Conservation (phyloP, 30 jellyfish, hydroid and myxozoan genomes). For the Aurelia sp. region DNA sequence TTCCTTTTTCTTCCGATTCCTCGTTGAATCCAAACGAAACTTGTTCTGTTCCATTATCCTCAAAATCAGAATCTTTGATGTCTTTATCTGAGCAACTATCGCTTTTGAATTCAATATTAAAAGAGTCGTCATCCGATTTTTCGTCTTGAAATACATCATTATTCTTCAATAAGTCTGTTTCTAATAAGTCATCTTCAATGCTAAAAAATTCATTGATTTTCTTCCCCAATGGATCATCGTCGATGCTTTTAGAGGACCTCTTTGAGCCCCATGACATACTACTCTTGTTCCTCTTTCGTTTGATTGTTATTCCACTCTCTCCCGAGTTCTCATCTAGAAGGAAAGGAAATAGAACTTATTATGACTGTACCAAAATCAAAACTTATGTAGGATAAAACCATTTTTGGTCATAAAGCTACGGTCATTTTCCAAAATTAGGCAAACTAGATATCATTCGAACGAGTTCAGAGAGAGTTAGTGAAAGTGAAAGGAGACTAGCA, state of each 20-base stretch:
- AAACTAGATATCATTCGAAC: too few species aligned
- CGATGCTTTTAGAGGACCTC: slow-evolving; percentile 61
- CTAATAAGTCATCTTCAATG: slow-evolving; percentile 56
- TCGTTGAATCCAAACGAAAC: background rate
- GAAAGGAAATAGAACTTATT: too few species aligned
- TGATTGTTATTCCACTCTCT: slow-evolving; percentile 60
- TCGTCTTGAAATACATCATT: slow-evolving; percentile 83
- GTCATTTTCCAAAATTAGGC: too few species aligned
- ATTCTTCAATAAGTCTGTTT: slow-evolving; percentile 41
- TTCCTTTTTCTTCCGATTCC: background rate
- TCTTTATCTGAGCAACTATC: slow-evolving; percentile 41
- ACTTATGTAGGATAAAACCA: too few species aligned
- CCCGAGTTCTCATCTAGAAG: slow-evolving; percentile 3
- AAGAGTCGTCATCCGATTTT: slow-evolving; percentile 64
- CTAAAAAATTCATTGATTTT: slow-evolving; percentile 55
- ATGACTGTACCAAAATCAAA: too few species aligned
- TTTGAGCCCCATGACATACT: slow-evolving; percentile 51
- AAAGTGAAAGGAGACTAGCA: too few species aligned
- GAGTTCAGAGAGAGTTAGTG: too few species aligned
- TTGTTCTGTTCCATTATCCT: slow-evolving; percentile 15
- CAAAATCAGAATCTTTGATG: slow-evolving; percentile 14
- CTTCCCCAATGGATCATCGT: slow-evolving; percentile 88
- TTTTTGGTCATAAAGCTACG: too few species aligned
- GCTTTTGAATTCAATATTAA: slow-evolving; percentile 53
- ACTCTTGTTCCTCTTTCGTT: slow-evolving; percentile 53